Conservation (phyloP, 2,113 vertebrate genomes). For the Vireo altiloquus region DNA sequence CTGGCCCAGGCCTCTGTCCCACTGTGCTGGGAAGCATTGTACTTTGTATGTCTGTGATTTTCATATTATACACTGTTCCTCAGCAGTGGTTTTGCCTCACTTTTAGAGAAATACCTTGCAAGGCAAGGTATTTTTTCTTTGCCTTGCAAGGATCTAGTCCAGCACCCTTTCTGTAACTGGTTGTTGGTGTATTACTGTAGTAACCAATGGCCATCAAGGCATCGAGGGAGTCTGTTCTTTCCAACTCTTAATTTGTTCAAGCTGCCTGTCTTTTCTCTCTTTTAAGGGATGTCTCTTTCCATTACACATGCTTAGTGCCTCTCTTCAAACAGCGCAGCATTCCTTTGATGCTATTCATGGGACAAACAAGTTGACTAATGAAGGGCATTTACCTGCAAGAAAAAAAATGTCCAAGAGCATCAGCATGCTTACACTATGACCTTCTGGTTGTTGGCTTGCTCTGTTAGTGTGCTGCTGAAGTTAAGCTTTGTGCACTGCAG, state of each 20-base stretch:
- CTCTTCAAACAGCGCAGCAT: neutral
- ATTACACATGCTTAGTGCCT: neutral
- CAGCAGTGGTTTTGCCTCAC: neutral
- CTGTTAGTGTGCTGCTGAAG: neutral
- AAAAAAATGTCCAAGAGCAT: neutral
- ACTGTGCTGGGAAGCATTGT: neutral
- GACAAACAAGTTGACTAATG: slow-evolving; percentile 3
- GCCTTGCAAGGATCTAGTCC: neutral
- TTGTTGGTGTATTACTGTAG: neutral
- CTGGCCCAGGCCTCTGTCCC: neutral
- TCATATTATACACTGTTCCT: neutral
- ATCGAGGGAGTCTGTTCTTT: neutral
- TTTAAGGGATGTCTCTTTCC: slow-evolving; percentile 6
- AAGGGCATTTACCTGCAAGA: slow-evolving; percentile 19
- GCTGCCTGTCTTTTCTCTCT: neutral
- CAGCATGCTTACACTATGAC: neutral
- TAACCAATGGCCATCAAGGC: neutral
- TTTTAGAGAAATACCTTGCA: neutral
- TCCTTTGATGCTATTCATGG: slow-evolving; percentile 11
- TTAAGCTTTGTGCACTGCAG: neutral
- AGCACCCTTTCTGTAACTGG: neutral
- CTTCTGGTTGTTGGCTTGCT: neutral
- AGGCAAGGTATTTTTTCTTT: neutral
- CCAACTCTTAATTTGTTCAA: neutral
- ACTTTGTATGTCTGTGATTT: neutral